Evolutionary conservation across 2,113 vertebrate genomes (phyloP).

Genomic region (Zosterops pallidus): DNA sequence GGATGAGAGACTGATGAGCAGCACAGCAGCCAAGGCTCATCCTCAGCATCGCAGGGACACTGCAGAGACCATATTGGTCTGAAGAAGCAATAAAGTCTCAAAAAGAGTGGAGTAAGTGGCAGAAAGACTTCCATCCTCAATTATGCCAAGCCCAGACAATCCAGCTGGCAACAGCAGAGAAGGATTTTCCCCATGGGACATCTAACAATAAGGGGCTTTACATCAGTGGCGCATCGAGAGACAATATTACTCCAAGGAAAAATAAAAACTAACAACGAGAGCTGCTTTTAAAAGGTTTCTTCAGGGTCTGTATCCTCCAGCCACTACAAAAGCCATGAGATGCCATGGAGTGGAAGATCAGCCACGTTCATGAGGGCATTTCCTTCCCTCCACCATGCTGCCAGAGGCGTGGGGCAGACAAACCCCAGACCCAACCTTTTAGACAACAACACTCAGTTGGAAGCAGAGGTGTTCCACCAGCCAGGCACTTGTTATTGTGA

Average conservation of each 20-base stretch:
- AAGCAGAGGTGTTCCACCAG: background rate
- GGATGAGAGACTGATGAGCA: background rate
- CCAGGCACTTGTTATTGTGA: conserved; percentile 10
- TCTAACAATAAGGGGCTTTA: background rate
- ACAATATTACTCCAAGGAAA: background rate
- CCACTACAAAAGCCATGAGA: background rate
- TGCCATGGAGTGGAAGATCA: background rate
- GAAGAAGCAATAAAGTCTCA: background rate
- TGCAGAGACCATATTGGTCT: background rate
- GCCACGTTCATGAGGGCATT: background rate
- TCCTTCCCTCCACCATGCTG: background rate
- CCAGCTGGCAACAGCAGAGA: background rate
- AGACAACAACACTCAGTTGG: background rate
- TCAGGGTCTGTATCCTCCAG: background rate
- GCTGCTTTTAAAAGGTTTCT: background rate
- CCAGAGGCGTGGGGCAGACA: background rate
- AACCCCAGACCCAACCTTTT: background rate
- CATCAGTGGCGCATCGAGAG: background rate
- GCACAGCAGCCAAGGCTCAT: background rate
- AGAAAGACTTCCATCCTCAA: background rate
- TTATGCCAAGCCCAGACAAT: background rate
- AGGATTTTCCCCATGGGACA: background rate
- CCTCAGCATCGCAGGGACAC: background rate
- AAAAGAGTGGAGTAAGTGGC: background rate
- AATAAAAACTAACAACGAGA: background rate